A percentile compares a stretch with the other conserved stretches of the same genome.
phyloP scores from a whole-genome alignment of 2,113 vertebrate species.

The Reinhardtius hippoglossoides region DNA sequence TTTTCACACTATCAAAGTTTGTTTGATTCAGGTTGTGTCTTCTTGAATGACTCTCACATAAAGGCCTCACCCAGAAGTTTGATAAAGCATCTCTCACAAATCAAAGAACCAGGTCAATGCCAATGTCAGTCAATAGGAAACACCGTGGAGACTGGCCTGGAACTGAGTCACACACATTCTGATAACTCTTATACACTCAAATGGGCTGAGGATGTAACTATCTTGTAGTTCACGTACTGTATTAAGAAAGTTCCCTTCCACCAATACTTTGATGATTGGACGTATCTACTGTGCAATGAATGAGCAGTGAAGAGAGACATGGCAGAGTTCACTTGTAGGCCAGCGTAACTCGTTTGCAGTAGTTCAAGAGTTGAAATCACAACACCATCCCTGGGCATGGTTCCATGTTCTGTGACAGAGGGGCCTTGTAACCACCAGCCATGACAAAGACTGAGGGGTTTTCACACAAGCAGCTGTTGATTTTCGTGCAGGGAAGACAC shows the following conservation, averaged over 20 bases:
- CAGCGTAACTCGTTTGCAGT: slow-evolving; percentile 11
- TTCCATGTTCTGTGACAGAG: slow-evolving; percentile 15
- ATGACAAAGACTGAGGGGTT: slow-evolving; percentile 17
- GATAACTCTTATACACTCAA: background rate
- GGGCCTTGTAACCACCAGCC: slow-evolving; percentile 28
- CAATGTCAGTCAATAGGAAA: too few relatives aligned
- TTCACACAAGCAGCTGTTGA: slow-evolving; percentile 18
- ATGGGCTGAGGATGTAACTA: background rate
- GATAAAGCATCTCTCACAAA: too few relatives aligned
- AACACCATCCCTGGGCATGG: slow-evolving; percentile 10
- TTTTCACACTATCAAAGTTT: too few relatives aligned
- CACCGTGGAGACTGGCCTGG: too few relatives aligned
- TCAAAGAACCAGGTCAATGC: too few relatives aligned
- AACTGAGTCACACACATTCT: too few relatives aligned
- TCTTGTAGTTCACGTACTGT: background rate
- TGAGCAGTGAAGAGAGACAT: background rate
- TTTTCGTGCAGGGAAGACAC: background rate
- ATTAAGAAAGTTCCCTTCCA: background rate
- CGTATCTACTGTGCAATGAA: background rate
- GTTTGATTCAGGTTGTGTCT: too few relatives aligned
- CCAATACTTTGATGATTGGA: background rate
- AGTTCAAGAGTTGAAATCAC: slow-evolving; percentile 24
- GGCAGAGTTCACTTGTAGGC: slow-evolving; percentile 5
- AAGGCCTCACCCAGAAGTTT: too few relatives aligned
- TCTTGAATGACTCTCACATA: too few relatives aligned